Conservation (phyloP, 2,113 vertebrate species). For the Psilopogon haemacephalus region DNA sequence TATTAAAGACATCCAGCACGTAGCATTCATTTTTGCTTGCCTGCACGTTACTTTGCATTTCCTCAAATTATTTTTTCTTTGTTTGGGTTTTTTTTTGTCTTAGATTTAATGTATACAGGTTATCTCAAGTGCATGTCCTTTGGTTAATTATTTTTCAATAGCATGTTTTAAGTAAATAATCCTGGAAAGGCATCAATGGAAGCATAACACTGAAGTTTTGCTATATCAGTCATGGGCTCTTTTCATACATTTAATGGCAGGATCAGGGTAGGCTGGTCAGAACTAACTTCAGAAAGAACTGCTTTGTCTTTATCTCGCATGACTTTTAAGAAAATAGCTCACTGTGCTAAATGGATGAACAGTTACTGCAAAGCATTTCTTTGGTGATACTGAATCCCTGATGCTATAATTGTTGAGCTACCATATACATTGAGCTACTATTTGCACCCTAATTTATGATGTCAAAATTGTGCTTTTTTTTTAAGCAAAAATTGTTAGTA, state of each 20-base stretch:
- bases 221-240: accelerated
- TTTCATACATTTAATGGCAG: neutral
- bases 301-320: neutral
- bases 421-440: neutral
- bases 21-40: neutral
- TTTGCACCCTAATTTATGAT: neutral
- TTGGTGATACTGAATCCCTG: neutral
- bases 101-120: neutral
- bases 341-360: neutral
- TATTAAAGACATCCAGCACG: constrained; percentile 2
- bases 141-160: neutral
- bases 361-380: neutral
- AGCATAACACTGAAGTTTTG: neutral
- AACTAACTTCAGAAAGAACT: neutral
- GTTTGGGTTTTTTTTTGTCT: neutral
- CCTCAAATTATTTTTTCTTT: neutral
- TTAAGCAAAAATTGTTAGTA: neutral
- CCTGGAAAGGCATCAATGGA: neutral
- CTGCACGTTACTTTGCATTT: neutral
- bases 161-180: neutral
- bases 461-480: neutral
- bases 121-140: accelerated
- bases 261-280: neutral
- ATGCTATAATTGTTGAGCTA: neutral
- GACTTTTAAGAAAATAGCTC: neutral